phyloP scores from a whole-genome alignment of 2,888 invertebrate genomes.

The Drosophila neotestacea region DNA sequence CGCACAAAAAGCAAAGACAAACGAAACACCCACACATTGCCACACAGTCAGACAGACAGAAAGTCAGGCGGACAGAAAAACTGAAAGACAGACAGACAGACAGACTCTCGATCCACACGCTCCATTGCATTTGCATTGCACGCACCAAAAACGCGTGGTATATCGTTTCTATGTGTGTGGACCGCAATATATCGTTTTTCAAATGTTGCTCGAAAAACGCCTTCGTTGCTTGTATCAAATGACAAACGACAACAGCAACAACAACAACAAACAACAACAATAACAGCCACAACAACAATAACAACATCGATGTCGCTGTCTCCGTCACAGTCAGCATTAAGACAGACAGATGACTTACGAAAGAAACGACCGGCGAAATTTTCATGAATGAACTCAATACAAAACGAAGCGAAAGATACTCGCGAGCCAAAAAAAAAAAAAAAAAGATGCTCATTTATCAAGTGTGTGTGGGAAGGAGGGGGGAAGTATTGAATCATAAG shows the following conservation, averaged over 20 bases:
- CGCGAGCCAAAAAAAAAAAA: constrained; percentile 27
- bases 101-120: constrained; percentile 45
- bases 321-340: constrained; percentile 34
- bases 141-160: constrained; percentile 76
- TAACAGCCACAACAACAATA: constrained; percentile 1
- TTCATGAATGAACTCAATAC: constrained; percentile 64
- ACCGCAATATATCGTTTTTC: constrained; percentile 69
- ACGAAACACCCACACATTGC: constrained; percentile 53
- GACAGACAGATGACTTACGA: constrained; percentile 54
- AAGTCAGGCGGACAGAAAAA: constrained; percentile 5
- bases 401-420: constrained; percentile 43
- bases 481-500: constrained; percentile 58
- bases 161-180: constrained; percentile 12
- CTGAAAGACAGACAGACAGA: constrained; percentile 8
- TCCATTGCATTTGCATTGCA: constrained; percentile 77
- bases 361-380: constrained; percentile 39
- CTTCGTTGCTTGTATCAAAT: constrained; percentile 71
- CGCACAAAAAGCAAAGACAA: constrained; percentile 50
- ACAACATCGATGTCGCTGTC: constrained; percentile 20
- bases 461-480: constrained; percentile 18
- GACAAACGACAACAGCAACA: constrained; percentile 69
- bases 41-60: constrained; percentile 16
- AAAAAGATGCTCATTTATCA: constrained; percentile 67
- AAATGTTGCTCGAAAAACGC: constrained; percentile 68
- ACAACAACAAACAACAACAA: constrained; percentile 9